These are phyloP conservation scores for Ageneiosus marmoratus DNA, from an alignment of 2,113 vertebrate genomes.

Conservation along the genomic window DNA sequence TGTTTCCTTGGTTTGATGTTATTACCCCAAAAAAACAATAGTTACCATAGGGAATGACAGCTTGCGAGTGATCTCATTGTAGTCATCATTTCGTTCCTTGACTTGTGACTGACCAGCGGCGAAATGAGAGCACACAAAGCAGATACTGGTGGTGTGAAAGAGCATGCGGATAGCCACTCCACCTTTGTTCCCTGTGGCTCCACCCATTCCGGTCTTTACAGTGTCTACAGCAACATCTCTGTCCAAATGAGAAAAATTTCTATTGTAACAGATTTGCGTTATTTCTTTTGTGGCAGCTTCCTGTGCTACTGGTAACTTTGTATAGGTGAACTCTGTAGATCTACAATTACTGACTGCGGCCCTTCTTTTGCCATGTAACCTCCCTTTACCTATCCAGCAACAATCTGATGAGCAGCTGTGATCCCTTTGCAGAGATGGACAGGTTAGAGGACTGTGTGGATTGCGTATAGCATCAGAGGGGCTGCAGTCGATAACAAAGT, in stretches of 20 bases:
- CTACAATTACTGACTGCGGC: not conserved
- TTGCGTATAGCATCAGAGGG: not conserved
- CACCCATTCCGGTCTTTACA: constrained; percentile 98
- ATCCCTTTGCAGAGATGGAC: not conserved
- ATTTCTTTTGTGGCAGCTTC: not conserved
- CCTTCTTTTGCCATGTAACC: not conserved
- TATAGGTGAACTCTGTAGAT: not conserved
- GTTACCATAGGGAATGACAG: constrained; percentile 94
- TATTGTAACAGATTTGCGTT: not conserved
- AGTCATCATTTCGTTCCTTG: constrained; percentile 97
- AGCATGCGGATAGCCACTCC: constrained; percentile 94
- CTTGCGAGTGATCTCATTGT: constrained; percentile 89
- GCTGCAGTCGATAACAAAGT: not conserved
- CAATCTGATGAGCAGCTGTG: not conserved
- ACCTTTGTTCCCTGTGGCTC: constrained; percentile 97
- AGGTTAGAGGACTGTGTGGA: not conserved
- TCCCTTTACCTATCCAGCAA: not conserved
- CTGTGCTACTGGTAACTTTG: not conserved
- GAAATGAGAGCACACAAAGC: constrained; percentile 97
- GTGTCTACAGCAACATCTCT: constrained; percentile 97
- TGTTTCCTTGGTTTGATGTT: not conserved
- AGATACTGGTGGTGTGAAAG: constrained; percentile 96
- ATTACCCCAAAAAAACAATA: not conserved
- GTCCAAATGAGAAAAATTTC: constrained; percentile 35
- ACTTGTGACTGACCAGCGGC: constrained; percentile 97